These are phyloP conservation scores for Cacoxenus indagator DNA, from an alignment of 2,888 invertebrate species.

Conservation along the genomic window DNA sequence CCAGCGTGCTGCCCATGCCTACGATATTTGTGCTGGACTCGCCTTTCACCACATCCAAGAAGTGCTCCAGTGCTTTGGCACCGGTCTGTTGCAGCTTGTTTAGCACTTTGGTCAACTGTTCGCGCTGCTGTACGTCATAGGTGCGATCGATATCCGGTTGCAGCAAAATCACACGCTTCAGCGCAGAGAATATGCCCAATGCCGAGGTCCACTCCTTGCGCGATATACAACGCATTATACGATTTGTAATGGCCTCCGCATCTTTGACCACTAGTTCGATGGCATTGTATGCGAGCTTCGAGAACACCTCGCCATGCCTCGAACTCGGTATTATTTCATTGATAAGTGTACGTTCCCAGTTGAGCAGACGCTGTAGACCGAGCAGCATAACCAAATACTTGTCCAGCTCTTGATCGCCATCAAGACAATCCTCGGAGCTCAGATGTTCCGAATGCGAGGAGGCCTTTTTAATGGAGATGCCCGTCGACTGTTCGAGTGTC, in stretches of 20 bases:
- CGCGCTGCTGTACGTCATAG: conserved; percentile 78
- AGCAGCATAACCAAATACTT: conserved; percentile 86
- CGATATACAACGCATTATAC: conserved; percentile 82
- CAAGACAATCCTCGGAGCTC: conserved; percentile 66
- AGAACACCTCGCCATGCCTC: conserved; percentile 86
- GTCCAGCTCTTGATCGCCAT: conserved; percentile 86
- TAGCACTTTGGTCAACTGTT: conserved; percentile 81
- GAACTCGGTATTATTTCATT: conserved; percentile 86
- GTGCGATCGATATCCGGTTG: conserved; percentile 87
- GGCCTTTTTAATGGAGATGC: conserved; percentile 78
- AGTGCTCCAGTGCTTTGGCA: conserved; percentile 90
- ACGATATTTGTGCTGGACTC: conserved; percentile 83
- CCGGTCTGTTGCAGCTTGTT: conserved; percentile 84
- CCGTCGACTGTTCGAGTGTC: conserved; percentile 85
- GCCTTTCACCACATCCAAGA: conserved; percentile 87
- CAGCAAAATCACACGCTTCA: conserved; percentile 82
- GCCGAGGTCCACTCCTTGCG: conserved; percentile 86
- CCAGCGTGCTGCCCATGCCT: conserved; percentile 67
- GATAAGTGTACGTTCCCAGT: conserved; percentile 87
- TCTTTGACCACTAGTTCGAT: conserved; percentile 88
- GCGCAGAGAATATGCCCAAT: conserved; percentile 84
- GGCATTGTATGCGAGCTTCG: conserved; percentile 85
- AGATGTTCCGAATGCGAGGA: conserved; percentile 68
- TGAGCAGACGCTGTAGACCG: conserved; percentile 86
- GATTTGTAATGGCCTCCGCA: conserved; percentile 84